Conservation (phyloP, 37 sponge, comb jelly and placozoan species). For the Bolinopsis microptera region DNA sequence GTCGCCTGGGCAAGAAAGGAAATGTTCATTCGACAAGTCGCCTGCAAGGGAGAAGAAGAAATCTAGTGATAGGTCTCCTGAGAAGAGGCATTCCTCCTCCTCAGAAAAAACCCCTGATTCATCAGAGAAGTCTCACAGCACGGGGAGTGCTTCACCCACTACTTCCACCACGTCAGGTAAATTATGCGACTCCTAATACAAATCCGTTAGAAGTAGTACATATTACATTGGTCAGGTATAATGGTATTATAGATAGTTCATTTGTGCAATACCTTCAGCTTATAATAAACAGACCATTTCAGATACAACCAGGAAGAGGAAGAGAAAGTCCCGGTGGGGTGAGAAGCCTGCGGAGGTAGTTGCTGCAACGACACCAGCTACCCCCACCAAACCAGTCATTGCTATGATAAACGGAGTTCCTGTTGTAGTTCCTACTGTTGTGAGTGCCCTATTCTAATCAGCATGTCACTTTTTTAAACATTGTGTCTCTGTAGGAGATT, state of each 20-base stretch:
- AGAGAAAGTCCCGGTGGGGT: conserved; percentile 9
- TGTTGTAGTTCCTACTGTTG: conserved; percentile 9
- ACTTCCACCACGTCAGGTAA: background rate
- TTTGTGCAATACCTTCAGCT: too few species aligned
- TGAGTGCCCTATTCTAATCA: background rate
- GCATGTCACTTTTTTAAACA: background rate
- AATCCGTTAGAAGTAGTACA: too few species aligned
- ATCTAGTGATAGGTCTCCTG: background rate
- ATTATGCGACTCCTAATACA: background rate
- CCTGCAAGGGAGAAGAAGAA: background rate
- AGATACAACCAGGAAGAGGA: background rate
- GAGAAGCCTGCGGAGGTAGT: background rate
- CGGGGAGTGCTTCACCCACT: background rate
- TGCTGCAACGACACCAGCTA: background rate
- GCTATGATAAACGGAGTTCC: conserved; percentile 30
- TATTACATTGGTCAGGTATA: too few species aligned
- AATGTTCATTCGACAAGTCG: background rate
- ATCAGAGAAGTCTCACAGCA: background rate
- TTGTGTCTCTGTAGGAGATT: too few species aligned
- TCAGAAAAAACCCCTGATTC: background rate
- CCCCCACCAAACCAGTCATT: background rate
- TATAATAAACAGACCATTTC: too few species aligned
- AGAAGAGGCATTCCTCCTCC: background rate
- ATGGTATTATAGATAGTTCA: too few species aligned
- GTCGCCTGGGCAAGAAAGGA: background rate